Base-by-base conservation (phyloP, 2,888 invertebrate genomes). In the Ectemnius lituratus region DNA sequence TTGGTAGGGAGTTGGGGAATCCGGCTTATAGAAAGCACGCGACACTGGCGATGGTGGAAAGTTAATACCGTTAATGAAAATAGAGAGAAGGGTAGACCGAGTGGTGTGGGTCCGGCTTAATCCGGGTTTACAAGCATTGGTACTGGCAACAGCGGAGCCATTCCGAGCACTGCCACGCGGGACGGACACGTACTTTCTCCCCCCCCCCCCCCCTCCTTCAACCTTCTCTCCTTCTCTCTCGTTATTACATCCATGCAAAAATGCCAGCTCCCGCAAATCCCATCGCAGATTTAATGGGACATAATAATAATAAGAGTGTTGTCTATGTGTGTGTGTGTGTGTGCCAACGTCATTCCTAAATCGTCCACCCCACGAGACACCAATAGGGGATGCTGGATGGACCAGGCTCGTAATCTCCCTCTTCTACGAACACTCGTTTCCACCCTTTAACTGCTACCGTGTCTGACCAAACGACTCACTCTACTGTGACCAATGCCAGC, bases 171-270 rank as follows among this genome's bases (percentile, higher is more conserved):
- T 56, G 56, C 56, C 56, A 18, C n/a, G 56, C 56, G 56, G 18
- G 16, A 18, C 56, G 11, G 59, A 23, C 23, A 59, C 28, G 18
- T 20, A n/a, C 18, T 20, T 20, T 4, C 14, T 23, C 58, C 14
- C 58, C 23, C n/a, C n/a, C n/a, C n/a, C n/a, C n/a, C n/a, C n/a
- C n/a, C n/a, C n/a, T n/a, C n/a, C n/a, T n/a, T n/a, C 28, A 49
- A n/a, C 49, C 49, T 23, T 23, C 23, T 23, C 23, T 23, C 23
- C n/a, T 11, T n/a, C 11, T 56, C 61, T 27, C 62, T 62, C 62
- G 62, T 69, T 69, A 69, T 69, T 69, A 69, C 62, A 47, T 62
- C 47, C 56, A 23, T 16, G 58, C 57, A 69, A 69, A 69, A 69
- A 62, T 62, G 16, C 62, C 68, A 49, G 52, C 61, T n/a, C 61